These are phyloP conservation scores for Lathronympha strigana DNA, from an alignment of 2,888 invertebrate genomes.

Conservation along the genomic window DNA sequence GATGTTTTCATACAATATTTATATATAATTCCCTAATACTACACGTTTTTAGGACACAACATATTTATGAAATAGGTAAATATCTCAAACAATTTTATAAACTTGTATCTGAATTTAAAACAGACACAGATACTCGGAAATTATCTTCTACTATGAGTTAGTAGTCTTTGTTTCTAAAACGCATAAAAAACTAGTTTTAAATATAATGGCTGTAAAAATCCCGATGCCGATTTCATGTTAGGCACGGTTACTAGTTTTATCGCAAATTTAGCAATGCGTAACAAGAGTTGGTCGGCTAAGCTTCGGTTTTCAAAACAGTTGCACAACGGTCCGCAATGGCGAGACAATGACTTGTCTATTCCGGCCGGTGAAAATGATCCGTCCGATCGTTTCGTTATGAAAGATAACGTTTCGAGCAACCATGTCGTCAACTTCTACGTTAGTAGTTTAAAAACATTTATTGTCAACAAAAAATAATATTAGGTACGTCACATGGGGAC, in stretches of 20 bases:
- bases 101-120: not conserved
- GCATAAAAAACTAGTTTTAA: slow-evolving; percentile 1
- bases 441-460: too few relatives aligned
- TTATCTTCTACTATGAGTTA: too few relatives aligned
- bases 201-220: slow-evolving; percentile 22
- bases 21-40: too few relatives aligned
- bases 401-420: slow-evolving; percentile 1
- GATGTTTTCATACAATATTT: not conserved
- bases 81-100: not conserved
- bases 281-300: slow-evolving; percentile 33
- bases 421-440: slow-evolving; percentile 8
- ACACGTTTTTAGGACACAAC: too few relatives aligned
- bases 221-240: slow-evolving; percentile 34
- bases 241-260: slow-evolving; percentile 37
- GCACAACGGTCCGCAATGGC: slow-evolving; percentile 43
- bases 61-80: too few relatives aligned
- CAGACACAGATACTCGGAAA: not conserved
- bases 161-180: not conserved
- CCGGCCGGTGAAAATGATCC: slow-evolving; percentile 11
- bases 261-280: slow-evolving; percentile 34
- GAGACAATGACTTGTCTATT: slow-evolving; percentile 26
- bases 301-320: slow-evolving; percentile 42
- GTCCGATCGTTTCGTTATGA: slow-evolving; percentile 1
- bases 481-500: too few relatives aligned
- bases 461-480: too few relatives aligned